A percentile compares a stretch with the other conserved stretches of the same genome.
Evolutionary conservation across 2,113 vertebrate genomes (phyloP).

Genomic region (Loxodonta africana): DNA sequence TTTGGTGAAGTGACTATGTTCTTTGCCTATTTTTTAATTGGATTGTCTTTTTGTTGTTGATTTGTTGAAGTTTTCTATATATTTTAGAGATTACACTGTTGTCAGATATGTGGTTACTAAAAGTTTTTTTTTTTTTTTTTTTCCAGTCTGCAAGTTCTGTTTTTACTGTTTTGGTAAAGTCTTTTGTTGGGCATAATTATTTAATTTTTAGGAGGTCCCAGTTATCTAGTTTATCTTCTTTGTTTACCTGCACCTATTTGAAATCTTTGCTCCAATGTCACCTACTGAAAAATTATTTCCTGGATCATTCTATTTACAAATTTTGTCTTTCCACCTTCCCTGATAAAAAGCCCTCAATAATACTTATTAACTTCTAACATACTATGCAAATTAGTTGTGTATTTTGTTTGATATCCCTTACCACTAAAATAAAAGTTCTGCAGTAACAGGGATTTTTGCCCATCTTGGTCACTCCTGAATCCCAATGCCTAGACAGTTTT

Average conservation of each 20-base stretch:
- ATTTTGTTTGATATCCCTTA: neutral
- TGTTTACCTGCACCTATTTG: neutral
- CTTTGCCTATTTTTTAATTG: neutral
- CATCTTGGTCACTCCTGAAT: neutral
- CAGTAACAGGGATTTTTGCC: neutral
- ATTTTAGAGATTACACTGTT: neutral
- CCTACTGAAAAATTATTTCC: neutral
- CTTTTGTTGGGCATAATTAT: neutral
- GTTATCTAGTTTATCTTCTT: neutral
- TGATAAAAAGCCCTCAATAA: neutral
- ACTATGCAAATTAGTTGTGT: neutral
- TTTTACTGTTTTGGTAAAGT: neutral
- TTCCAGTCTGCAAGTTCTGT: neutral
- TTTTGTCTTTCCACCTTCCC: neutral
- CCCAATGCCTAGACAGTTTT: neutral
- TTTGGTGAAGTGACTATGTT: no score
- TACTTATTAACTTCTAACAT: neutral
- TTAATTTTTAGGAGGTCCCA: neutral
- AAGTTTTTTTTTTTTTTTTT: neutral
- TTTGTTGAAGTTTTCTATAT: neutral
- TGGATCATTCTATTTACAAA: neutral
- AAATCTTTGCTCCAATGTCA: slow-evolving; percentile 19
- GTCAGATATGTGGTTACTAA: neutral
- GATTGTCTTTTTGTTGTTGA: neutral
- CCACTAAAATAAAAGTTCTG: neutral